phyloP scores from a whole-genome alignment of 2,888 invertebrate genomes.

The Monoplex corrugatus region DNA sequence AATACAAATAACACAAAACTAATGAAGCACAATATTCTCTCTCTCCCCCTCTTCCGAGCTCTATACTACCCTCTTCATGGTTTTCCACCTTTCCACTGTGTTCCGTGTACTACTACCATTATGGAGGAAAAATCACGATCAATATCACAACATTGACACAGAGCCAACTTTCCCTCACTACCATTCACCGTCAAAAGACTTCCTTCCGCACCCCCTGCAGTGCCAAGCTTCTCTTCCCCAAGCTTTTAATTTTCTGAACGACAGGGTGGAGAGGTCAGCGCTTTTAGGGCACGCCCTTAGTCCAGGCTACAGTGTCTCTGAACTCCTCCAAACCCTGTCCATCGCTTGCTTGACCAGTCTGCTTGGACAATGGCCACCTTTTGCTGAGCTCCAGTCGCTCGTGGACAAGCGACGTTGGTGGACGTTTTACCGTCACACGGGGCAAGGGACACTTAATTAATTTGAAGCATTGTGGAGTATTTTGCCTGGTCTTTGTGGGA shows the following conservation, averaged over 20 bases:
- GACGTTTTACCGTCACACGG: background rate
- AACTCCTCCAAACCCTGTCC: background rate
- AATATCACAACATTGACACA: constrained; percentile 44
- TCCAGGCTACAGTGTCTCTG: too few relatives aligned
- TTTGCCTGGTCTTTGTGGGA: constrained; percentile 7
- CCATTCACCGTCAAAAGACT: constrained; percentile 22
- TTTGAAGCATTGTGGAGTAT: constrained; percentile 49
- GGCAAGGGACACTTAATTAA: constrained; percentile 48
- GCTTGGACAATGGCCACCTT: too few relatives aligned
- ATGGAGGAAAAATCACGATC: constrained; percentile 32
- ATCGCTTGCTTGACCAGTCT: background rate
- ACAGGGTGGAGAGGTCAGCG: constrained; percentile 35
- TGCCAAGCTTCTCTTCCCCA: background rate
- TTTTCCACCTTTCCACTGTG: background rate
- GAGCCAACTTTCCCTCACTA: constrained; percentile 2
- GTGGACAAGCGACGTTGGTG: background rate
- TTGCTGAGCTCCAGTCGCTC: background rate
- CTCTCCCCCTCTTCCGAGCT: background rate
- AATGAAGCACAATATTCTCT: background rate
- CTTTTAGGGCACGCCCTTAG: constrained; percentile 5
- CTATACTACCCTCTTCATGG: background rate
- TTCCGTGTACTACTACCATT: background rate
- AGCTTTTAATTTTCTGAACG: constrained; percentile 44
- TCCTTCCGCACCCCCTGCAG: constrained; percentile 3
- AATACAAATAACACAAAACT: too few relatives aligned